Evolutionary conservation across 2,797 vertebrate species (phyloP).

Genomic region (Danio choprae): DNA sequence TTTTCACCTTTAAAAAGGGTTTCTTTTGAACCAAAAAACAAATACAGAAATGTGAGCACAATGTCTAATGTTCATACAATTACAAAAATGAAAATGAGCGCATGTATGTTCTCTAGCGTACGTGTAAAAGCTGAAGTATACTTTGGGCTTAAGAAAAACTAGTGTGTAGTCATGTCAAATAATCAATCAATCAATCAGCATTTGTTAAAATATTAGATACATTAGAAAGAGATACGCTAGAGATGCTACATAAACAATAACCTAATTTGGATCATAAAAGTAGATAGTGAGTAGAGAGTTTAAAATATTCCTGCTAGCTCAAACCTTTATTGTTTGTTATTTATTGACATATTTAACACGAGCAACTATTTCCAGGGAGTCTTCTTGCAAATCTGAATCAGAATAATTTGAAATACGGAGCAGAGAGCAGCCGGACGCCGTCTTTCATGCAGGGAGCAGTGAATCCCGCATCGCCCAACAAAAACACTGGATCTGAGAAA

Average conservation of each 20-base stretch:
- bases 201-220: background rate
- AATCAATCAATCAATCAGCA: background rate
- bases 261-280: background rate
- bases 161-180: background rate
- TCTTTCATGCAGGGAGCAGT: constrained; percentile 83
- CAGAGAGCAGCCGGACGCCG: constrained; percentile 84
- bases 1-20: background rate
- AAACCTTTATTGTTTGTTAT: background rate
- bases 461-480: constrained; percentile 80
- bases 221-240: background rate
- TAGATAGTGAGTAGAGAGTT: background rate
- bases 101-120: background rate
- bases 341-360: background rate
- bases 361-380: constrained; percentile 75
- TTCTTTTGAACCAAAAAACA: background rate
- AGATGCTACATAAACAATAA: background rate
- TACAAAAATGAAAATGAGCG: too few relatives aligned
- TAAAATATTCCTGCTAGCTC: background rate
- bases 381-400: constrained; percentile 95
- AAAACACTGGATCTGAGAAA: constrained; percentile 83
- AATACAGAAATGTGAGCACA: too few relatives aligned
- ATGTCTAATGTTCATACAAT: too few relatives aligned
- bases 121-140: background rate
- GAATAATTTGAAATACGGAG: constrained; percentile 92
- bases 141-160: constrained; percentile 16